Percentiles rank a stretch among this genome's conserved stretches.
These are phyloP conservation scores for Oncorhynchus gorbuscha DNA, from an alignment of 2,113 vertebrate species.

Conservation along the genomic window DNA sequence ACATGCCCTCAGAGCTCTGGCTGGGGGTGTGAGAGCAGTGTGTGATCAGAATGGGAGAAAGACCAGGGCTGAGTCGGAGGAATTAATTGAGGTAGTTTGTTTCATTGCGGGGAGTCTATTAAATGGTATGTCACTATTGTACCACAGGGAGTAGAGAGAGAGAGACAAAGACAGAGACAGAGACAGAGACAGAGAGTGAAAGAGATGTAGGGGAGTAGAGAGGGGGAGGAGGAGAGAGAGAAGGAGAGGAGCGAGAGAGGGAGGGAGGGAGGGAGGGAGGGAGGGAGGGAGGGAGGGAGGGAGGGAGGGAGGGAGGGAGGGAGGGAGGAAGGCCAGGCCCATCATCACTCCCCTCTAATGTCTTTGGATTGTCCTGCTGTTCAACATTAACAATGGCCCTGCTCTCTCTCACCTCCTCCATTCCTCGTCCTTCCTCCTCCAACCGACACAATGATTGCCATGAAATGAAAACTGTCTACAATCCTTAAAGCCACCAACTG, in stretches of 20 bases:
- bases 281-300: not conserved
- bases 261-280: no score
- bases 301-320: not conserved
- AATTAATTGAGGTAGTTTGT: conserved; percentile 82
- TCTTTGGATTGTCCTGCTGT: conserved; percentile 57
- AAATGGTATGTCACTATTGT: conserved; percentile 76
- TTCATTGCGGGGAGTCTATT: conserved; percentile 77
- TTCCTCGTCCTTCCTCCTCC: conserved; percentile 31
- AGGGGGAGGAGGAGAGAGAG: not conserved
- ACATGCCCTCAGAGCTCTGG: conserved; percentile 41
- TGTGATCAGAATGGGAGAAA: conserved; percentile 53
- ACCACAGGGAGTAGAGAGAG: not conserved
- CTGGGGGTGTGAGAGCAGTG: conserved; percentile 34
- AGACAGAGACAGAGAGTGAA: not conserved
- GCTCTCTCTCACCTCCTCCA: no score
- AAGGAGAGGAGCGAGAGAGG: no score
- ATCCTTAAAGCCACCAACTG: not conserved
- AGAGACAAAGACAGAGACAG: not conserved
- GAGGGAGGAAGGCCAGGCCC: no score
- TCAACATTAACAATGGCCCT: conserved; percentile 48
- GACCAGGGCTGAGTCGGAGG: conserved; percentile 69
- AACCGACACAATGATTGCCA: conserved; percentile 7
- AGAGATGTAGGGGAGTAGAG: not conserved
- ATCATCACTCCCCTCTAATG: conserved; percentile 52
- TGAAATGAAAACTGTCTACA: not conserved